Base-by-base conservation (phyloP, 2,888 invertebrate genomes). In the Ennomos quercinarius region DNA sequence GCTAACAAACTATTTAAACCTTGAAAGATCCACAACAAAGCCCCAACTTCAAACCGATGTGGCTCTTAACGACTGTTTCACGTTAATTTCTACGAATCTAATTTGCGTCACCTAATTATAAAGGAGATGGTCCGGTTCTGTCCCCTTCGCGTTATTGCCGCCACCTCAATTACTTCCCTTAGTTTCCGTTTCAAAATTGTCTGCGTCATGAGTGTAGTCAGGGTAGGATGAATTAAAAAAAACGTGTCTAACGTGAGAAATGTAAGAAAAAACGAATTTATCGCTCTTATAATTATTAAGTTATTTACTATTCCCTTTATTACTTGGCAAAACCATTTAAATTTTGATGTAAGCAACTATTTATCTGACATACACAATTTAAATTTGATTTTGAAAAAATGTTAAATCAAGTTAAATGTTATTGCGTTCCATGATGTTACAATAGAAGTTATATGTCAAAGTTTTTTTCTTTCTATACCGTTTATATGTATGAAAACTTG, bases 171-270 rank as follows among this genome's bases (percentile, higher is more conserved):
- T 78, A 80, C 59, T 61, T 41, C 54, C 41, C 48, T 59, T 55
- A 68, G 77, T 79, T 77, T 71, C 70, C 70, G 70, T 71, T 78
- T 75, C 80, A 77, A 59, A 76, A 80, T 80, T 75, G 71, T 73
- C 68, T 67, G 69, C 71, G 72, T 79, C 45, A 54, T 38, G 49
- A 9, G 10, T 11, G 38, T 37, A 59, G n/a, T 42, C n/a, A 49
- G 12, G 40, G 34, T 9, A 5, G 9, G 27, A 10, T 0, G 5
- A 9, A 17, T 27, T 6, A 27, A 27, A 27, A 27, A 27, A 27
- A 27, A 27, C 27, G 5, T 27, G 0, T 27, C 27, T 3, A 27
- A 17, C 3, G 17, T 17, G 17, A 27, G 27, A 6, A 27, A 1
- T 27, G 27, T 27, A 1, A 27, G 4, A 27, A 6, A 6, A 4